These are phyloP conservation scores for Choristoneura rosaceana DNA, from an alignment of 2,888 invertebrate species.

Conservation along the genomic window DNA sequence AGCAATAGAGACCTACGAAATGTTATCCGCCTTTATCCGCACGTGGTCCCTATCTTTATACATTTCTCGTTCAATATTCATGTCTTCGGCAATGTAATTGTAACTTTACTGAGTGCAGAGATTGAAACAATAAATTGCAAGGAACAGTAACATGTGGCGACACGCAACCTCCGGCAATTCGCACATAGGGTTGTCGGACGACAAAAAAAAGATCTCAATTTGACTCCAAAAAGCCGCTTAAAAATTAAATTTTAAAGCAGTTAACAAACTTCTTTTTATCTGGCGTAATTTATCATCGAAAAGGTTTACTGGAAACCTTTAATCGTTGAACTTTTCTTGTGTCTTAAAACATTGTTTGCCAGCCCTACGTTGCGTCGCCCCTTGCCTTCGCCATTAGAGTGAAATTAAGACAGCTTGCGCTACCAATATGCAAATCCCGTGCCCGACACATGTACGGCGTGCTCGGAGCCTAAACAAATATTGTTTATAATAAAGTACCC, in stretches of 20 bases:
- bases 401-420: constrained; percentile 82
- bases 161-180: constrained; percentile 45
- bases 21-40: constrained; percentile 34
- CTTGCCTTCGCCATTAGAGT: constrained; percentile 65
- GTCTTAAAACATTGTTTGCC: constrained; percentile 10
- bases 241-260: neutral
- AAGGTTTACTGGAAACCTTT: neutral
- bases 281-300: neutral
- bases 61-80: constrained; percentile 40
- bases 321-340: neutral
- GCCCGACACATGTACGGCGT: constrained; percentile 45
- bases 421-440: constrained; percentile 79
- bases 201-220: neutral
- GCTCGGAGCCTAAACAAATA: constrained; percentile 68
- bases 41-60: constrained; percentile 32
- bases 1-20: constrained; percentile 11
- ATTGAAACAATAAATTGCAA: constrained; percentile 80
- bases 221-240: neutral
- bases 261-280: neutral
- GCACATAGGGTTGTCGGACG: constrained; percentile 28
- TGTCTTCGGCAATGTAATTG: constrained; percentile 49
- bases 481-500: constrained; percentile 62
- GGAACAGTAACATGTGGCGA: constrained; percentile 72
- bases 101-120: constrained; percentile 52
- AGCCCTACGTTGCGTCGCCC: constrained; percentile 50